Percentiles rank a stretch among this genome's conserved stretches.
These are phyloP conservation scores for Phoenoteleia sp. DNA, from an alignment of 2,888 invertebrate genomes.

Conservation along the genomic window DNA sequence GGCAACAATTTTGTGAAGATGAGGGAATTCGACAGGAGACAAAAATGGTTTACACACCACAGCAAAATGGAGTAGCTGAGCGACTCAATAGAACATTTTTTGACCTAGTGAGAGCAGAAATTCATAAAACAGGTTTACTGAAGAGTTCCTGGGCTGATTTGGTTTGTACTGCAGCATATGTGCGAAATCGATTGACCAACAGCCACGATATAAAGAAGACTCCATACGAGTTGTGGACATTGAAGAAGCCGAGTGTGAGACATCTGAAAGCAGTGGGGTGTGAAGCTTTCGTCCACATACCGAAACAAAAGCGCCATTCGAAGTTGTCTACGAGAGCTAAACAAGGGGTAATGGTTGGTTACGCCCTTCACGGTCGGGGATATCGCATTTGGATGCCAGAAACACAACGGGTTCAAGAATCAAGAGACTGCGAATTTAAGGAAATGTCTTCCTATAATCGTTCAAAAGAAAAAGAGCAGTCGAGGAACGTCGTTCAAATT, in stretches of 20 bases:
- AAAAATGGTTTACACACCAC: slow-evolving; percentile 76
- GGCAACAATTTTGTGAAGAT: slow-evolving; percentile 5
- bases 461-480: neutral
- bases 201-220: slow-evolving; percentile 18
- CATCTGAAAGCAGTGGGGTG: slow-evolving; percentile 38
- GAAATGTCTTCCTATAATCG: too few species aligned
- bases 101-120: slow-evolving; percentile 75
- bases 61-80: slow-evolving; percentile 79
- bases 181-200: slow-evolving; percentile 31
- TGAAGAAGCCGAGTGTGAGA: slow-evolving; percentile 36
- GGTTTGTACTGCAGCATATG: slow-evolving; percentile 43
- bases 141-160: slow-evolving; percentile 78
- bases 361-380: slow-evolving; percentile 45
- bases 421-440: slow-evolving; percentile 1
- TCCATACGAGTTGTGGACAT: slow-evolving; percentile 46
- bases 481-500: too few species aligned
- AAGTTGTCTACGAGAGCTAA: slow-evolving; percentile 51
- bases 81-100: slow-evolving; percentile 77
- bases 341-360: slow-evolving; percentile 51
- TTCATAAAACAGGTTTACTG: slow-evolving; percentile 71
- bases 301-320: slow-evolving; percentile 26
- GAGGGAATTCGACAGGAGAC: slow-evolving; percentile 40
- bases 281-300: slow-evolving; percentile 33
- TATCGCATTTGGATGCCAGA: slow-evolving; percentile 62
- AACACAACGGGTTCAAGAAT: slow-evolving; percentile 36